Base-by-base conservation (phyloP, 2,888 invertebrate genomes). In the Frankliniella fusca region DNA sequence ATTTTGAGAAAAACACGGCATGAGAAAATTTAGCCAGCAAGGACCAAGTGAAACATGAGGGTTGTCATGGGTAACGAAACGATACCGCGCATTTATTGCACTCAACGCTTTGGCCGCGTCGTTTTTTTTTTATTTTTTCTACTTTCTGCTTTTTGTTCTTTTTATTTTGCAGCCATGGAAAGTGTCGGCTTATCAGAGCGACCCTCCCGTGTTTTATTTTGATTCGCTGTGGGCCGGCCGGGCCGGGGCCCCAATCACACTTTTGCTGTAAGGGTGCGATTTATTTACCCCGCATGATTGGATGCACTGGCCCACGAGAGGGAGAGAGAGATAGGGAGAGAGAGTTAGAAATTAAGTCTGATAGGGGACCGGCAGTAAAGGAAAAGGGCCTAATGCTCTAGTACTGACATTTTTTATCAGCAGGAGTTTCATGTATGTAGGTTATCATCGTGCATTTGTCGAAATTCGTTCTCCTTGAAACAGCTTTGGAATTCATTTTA, bases 211-310 rank as follows among this genome's bases (percentile, higher is more conserved):
- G 61, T 61, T 61, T 61, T 61, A 61, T 61, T 61, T 61, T n/a
- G 7, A 61, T n/a, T 61, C 54, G 61, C 61, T 61, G 11, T 18
- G 54, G 27, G 70, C 12, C 12, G 23, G 70, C 70, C 20, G 70
- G 70, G 70, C 27, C 70, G 38, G 5, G 38, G 38, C n/a, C 70
- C 70, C 70, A 76, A 76, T 76, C 70, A 27, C 27, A 76, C 70
- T 76, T 76, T 12, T 27, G 27, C 61, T 38, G 61, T 61, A 61
- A 61, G 61, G n/a, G 61, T n/a, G 61, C 8, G 23, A 23, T 76
- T 76, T 76, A 76, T 76, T 76, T 76, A 27, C 70, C 23, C 27
- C 70, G 70, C 9, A 23, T 76, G 70, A 76, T 76, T 76, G 70
- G 11, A 27, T 23, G 54, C 54, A 76, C 23, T 12, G 23, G 23